Evolutionary conservation across 2,797 vertebrate species (phyloP).

Genomic region (Tarsius wallacei): DNA sequence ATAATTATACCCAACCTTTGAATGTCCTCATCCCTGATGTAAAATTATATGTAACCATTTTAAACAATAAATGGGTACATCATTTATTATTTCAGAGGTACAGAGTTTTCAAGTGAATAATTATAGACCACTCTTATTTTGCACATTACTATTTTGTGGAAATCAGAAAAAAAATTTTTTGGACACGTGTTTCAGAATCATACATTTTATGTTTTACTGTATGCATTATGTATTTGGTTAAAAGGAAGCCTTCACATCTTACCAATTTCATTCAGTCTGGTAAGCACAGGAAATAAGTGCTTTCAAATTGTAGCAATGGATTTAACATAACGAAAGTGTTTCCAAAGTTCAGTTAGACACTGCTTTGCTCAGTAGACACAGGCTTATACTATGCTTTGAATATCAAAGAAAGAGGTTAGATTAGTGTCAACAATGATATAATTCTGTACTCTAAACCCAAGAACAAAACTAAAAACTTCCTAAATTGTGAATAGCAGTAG

Average conservation of each 20-base stretch:
- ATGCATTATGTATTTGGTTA: slow-evolving; percentile 21
- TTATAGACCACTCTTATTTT: background rate
- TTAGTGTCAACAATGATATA: slow-evolving; percentile 40
- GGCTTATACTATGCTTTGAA: slow-evolving; percentile 45
- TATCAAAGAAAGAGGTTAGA: slow-evolving; percentile 71
- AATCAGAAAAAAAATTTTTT: slow-evolving; percentile 14
- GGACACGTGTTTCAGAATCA: background rate
- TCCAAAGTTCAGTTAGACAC: slow-evolving; percentile 66
- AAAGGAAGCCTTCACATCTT: slow-evolving; percentile 47
- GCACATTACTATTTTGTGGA: background rate
- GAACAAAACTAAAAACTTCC: slow-evolving; percentile 81
- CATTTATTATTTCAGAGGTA: background rate
- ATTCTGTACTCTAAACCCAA: slow-evolving; percentile 74
- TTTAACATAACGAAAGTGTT: slow-evolving; percentile 60
- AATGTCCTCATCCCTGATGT: background rate
- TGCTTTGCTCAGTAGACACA: slow-evolving; percentile 39
- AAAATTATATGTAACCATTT: slow-evolving; percentile 39
- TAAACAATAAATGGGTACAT: background rate
- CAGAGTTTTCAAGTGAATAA: slow-evolving; percentile 1
- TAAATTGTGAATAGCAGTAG: slow-evolving; percentile 67
- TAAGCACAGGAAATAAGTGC: slow-evolving; percentile 36
- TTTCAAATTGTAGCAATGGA: background rate
- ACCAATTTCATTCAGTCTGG: slow-evolving; percentile 1
- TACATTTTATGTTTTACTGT: slow-evolving; percentile 24
- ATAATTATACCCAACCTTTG: background rate